Percentiles rank a stretch among this genome's conserved stretches.
Conservation (phyloP, 2,888 invertebrate species). For the Rhopalosiphum nymphaeae region DNA sequence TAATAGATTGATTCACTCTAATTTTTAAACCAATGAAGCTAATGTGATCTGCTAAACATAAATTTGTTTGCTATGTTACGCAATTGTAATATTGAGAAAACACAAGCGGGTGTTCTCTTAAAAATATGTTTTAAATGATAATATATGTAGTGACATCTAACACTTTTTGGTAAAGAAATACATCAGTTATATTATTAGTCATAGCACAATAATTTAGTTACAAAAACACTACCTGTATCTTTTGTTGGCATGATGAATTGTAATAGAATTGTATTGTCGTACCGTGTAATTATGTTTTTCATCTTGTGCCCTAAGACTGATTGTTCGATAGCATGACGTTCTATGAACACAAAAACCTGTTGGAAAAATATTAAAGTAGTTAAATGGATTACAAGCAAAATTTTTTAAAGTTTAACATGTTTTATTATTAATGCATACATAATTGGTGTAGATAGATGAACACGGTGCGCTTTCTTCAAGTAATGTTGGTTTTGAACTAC, state of each 20-base stretch:
- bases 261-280: conserved; percentile 64
- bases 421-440: conserved; percentile 12
- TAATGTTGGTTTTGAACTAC: conserved; percentile 22
- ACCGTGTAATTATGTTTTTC: conserved; percentile 59
- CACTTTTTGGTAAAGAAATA: background rate
- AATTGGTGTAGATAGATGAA: conserved; percentile 38
- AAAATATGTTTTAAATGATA: background rate
- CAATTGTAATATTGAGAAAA: no score
- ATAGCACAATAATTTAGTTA: background rate
- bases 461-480: background rate
- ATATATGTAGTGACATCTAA: background rate
- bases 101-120: no score
- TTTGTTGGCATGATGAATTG: conserved; percentile 64
- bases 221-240: conserved; percentile 53
- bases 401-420: background rate
- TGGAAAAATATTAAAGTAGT: background rate
- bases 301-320: conserved; percentile 50
- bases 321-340: conserved; percentile 4
- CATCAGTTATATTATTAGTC: background rate
- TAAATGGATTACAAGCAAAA: background rate
- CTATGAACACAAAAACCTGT: conserved; percentile 65
- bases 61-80: no score
- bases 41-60: no score
- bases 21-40: no score
- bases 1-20: no score